Conservation (phyloP, 2,888 invertebrate genomes). For the Heliconius hortense region DNA sequence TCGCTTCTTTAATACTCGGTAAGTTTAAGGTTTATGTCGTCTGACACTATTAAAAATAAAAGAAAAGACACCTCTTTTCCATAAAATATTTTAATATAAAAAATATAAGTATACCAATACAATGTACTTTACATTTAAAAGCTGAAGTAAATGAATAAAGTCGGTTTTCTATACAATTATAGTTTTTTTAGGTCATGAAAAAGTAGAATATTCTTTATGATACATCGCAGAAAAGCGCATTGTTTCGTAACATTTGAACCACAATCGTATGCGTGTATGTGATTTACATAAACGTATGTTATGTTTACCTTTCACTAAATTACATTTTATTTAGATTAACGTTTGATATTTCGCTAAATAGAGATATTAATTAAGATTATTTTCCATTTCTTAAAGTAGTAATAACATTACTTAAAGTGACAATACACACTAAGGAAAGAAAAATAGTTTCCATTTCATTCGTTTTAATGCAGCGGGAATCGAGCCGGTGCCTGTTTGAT, state of each 20-base stretch:
- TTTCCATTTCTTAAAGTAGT: no score
- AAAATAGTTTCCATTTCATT: no score
- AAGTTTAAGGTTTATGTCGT: background rate
- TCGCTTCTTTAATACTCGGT: background rate
- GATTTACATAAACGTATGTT: conserved; percentile 17
- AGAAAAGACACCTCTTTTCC: background rate
- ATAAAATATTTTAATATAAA: conserved; percentile 2
- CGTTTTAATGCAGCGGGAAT: no score
- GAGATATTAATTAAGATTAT: no score
- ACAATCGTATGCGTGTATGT: conserved; percentile 10
- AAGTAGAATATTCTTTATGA: conserved; percentile 23
- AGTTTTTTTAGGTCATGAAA: conserved; percentile 25
- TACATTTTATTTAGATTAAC: background rate
- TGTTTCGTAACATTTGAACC: conserved; percentile 23
- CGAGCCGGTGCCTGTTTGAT: no score
- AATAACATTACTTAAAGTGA: no score
- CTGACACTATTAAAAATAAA: background rate
- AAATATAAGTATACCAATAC: conserved; percentile 3
- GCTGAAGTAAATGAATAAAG: conserved; percentile 19
- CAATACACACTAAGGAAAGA: no score
- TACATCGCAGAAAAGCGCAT: conserved; percentile 19
- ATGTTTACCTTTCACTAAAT: conserved; percentile 18
- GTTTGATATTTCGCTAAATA: background rate
- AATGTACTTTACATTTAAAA: conserved; percentile 11
- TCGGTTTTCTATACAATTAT: conserved; percentile 21